Conservation (phyloP, 2,888 invertebrate genomes). For the Acronicta leporina region DNA sequence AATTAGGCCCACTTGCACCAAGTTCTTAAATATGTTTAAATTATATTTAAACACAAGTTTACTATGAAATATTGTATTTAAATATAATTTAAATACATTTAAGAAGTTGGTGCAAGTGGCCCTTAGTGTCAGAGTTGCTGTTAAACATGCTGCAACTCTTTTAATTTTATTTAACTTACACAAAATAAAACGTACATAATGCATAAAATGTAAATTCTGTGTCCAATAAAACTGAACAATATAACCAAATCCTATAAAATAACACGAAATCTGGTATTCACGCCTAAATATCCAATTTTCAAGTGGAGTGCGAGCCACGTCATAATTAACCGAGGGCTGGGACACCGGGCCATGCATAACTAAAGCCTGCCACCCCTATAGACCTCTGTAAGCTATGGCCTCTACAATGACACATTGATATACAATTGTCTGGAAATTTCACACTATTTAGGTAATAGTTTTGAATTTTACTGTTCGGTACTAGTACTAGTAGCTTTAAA, state of each 20-base stretch:
- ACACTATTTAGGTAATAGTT: no score
- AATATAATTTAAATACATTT: no score
- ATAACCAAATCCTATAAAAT: conserved; percentile 47
- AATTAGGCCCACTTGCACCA: no score
- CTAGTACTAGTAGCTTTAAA: not conserved
- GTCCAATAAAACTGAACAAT: conserved; percentile 3
- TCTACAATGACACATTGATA: conserved; percentile 43
- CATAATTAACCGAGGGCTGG: conserved; percentile 84
- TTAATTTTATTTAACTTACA: no score
- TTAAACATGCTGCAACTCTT: no score
- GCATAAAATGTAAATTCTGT: not conserved
- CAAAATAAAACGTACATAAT: not conserved
- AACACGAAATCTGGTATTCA: conserved; percentile 64
- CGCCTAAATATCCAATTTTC: conserved; percentile 76
- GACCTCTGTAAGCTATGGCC: conserved; percentile 72
- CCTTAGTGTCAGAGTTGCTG: no score
- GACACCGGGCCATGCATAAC: conserved; percentile 79
- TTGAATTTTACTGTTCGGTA: no score
- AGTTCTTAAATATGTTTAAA: no score
- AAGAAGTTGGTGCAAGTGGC: no score
- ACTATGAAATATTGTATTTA: no score
- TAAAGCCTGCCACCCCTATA: conserved; percentile 69
- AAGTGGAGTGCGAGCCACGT: conserved; percentile 69
- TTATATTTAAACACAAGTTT: no score
- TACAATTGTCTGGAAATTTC: conserved; percentile 33